phyloP scores from a whole-genome alignment of 2,113 vertebrate species.

The Scatophagus argus region DNA sequence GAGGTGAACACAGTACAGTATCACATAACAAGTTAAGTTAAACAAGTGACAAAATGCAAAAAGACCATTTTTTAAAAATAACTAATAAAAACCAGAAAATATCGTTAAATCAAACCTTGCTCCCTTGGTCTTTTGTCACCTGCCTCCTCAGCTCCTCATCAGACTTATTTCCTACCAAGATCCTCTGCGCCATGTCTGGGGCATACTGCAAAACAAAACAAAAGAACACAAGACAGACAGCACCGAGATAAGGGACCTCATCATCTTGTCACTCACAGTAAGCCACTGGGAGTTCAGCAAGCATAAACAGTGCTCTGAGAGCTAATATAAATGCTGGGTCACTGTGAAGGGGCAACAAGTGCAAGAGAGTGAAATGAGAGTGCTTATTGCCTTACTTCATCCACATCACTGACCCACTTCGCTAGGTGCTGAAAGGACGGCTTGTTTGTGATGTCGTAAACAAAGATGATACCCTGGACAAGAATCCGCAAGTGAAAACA shows the following conservation, averaged over 20 bases:
- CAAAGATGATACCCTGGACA: conserved; percentile 92
- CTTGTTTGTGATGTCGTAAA: conserved; percentile 94
- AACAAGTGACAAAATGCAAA: background rate
- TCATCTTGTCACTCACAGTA: conserved; percentile 14
- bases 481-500: background rate
- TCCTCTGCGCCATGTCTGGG: conserved; percentile 91
- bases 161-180: conserved; percentile 94
- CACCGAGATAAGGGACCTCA: conserved; percentile 8
- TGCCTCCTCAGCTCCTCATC: conserved; percentile 92
- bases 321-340: background rate
- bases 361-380: background rate
- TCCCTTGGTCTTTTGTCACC: conserved; percentile 91
- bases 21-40: background rate
- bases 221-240: conserved; percentile 1
- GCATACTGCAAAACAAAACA: conserved; percentile 83
- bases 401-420: conserved; percentile 97
- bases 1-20: too few relatives aligned
- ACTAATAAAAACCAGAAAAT: background rate
- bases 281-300: conserved; percentile 1
- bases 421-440: conserved; percentile 96
- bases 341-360: background rate
- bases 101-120: conserved; percentile 84
- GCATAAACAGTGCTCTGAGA: background rate
- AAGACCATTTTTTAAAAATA: too few relatives aligned
- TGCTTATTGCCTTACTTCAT: conserved; percentile 87